Base-by-base conservation (phyloP, 2,888 invertebrate species). In the Desoria tigrina region DNA sequence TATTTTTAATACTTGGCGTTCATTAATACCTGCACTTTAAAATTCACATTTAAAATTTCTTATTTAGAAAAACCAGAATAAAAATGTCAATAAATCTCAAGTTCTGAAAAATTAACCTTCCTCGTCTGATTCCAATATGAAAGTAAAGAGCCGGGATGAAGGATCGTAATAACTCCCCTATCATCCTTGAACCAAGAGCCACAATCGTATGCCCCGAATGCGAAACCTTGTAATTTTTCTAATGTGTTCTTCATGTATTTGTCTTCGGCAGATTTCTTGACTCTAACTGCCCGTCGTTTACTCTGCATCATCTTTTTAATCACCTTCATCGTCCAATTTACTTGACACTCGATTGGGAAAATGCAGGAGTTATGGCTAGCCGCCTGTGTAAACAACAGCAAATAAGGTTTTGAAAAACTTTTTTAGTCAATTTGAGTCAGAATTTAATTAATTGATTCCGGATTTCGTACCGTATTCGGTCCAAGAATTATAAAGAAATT, bases 151-250 rank as follows among this genome's bases (percentile, higher is more conserved):
- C 68, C 60, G 1, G 74, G 74, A 67, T 65, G 67, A 2, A 72
- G 55, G 1, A 64, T 55, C 1, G 72, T 74, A 42, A 69, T 63
- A 0, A 60, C 61, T 6, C 74, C 74, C 24, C 60, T 42, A n/a
- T 45, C 11, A 51, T 72, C 42, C 2, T 2, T 14, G 11, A 23
- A 62, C 53, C 54, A 62, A n/a, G 61, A 62, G 4, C 61, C 61
- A 24, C 61, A 62, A 2, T 55, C 3, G n/a, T 14, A 42, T 14
- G 6, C 7, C 14, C 59, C 59, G 32, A 37, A 62, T n/a, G 55
- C 61, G 3, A 45, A 42, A 1, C 3, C 18, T n/a, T 42, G 39
- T 6, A 62, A 2, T 2, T 54, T 14, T 9, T 26, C 26, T 21
- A 42, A 23, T 24, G 55, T 2, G 1, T 27, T 42, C n/a, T 54